phyloP scores from a whole-genome alignment of 35 echinoderm and acorn worm species.

The Hemicentrotus pulcherrimus region DNA sequence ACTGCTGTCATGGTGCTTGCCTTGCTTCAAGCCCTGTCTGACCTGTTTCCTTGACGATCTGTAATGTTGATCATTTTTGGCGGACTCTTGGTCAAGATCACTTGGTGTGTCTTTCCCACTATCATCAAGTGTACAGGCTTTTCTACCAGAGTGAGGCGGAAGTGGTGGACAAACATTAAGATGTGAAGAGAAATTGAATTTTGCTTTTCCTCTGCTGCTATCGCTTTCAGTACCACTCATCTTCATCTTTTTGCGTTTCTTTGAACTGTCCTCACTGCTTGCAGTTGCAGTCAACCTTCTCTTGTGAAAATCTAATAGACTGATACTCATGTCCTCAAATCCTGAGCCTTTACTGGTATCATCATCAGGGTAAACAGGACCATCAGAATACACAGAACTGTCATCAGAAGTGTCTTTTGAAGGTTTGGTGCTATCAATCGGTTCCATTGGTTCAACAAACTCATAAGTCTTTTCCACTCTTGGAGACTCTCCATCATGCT shows the following conservation, averaged over 20 bases:
- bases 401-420: slow-evolving; percentile 42
- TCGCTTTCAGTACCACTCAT: not conserved
- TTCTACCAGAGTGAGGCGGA: not conserved
- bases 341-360: not conserved
- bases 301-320: slow-evolving; percentile 55
- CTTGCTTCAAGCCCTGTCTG: not conserved
- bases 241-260: not conserved
- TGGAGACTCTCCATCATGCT: not conserved
- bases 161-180: not conserved
- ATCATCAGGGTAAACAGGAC: slow-evolving; percentile 40
- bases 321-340: slow-evolving; percentile 42
- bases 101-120: slow-evolving; percentile 55
- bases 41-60: not conserved
- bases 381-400: slow-evolving; percentile 63
- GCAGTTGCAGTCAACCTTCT: not conserved
- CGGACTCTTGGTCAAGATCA: not conserved
- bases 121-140: slow-evolving; percentile 27
- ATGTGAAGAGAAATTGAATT: not conserved
- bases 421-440: not conserved
- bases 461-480: not conserved
- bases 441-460: not conserved
- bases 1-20: slow-evolving; percentile 30
- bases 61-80: not conserved
- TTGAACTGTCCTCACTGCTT: slow-evolving; percentile 32
- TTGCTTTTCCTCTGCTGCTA: slow-evolving; percentile 34